A percentile compares a stretch with the other conserved stretches of the same genome.
phyloP scores from a whole-genome alignment of 2,113 vertebrate genomes.

The Oreotrochilus melanogaster region DNA sequence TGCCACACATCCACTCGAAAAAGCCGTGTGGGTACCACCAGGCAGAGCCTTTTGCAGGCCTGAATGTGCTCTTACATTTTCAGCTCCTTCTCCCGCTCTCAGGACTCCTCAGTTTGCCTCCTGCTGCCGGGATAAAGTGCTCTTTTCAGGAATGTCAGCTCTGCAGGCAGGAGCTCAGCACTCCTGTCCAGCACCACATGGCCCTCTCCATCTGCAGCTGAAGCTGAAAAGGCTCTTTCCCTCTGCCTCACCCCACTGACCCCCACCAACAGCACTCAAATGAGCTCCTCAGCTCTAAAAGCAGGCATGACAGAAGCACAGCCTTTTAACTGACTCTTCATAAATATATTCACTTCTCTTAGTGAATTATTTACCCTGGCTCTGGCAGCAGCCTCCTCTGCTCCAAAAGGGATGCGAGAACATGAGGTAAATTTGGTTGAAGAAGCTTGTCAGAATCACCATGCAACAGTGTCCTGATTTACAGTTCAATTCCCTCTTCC shows the following conservation, averaged over 20 bases:
- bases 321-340: conserved; percentile 38
- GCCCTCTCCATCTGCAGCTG: not conserved
- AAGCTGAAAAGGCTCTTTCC: not conserved
- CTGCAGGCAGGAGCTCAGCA: not conserved
- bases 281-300: conserved; percentile 48
- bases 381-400: not conserved
- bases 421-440: not conserved
- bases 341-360: conserved; percentile 27
- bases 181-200: rapidly evolving
- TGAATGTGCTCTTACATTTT: not conserved
- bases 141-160: conserved; percentile 28
- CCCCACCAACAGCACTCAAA: conserved; percentile 13
- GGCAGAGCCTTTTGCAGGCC: not conserved
- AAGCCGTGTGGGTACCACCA: not conserved
- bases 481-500: not conserved
- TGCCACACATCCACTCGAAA: not conserved
- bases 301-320: conserved; percentile 34
- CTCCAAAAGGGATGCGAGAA: conserved; percentile 14
- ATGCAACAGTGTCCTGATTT: conserved; percentile 25
- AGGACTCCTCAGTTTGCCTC: not conserved
- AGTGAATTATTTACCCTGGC: conserved; percentile 51
- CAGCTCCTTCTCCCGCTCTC: not conserved
- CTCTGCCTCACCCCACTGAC: conserved; percentile 29
- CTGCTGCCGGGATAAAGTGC: not conserved
- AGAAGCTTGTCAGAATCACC: not conserved